Conservation (phyloP, 2,888 invertebrate species). For the Scaeva pyrastri region DNA sequence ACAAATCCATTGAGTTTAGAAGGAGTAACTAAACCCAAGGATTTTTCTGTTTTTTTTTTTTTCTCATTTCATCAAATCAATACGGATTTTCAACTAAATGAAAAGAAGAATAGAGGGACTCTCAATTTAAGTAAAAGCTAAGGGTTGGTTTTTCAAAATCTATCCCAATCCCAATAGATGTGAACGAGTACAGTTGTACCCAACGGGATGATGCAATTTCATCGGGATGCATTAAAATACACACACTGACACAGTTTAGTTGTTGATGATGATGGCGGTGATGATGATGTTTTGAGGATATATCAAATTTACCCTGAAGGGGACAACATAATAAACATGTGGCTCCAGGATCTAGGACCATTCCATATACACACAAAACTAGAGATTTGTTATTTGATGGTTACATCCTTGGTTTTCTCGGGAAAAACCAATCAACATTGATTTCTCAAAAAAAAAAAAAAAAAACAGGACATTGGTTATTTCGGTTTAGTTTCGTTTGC, state of each 20-base stretch:
- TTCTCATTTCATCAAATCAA: slow-evolving; percentile 3
- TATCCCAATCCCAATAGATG: too few species aligned
- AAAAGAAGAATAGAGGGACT: not conserved
- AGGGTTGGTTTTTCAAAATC: not conserved
- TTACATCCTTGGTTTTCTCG: not conserved
- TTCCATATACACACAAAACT: not conserved
- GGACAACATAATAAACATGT: slow-evolving; percentile 14
- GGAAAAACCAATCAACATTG: slow-evolving; percentile 8
- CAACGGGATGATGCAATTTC: slow-evolving; percentile 10
- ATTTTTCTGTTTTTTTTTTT: not conserved
- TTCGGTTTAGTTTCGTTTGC: not conserved
- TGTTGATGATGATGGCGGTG: not conserved
- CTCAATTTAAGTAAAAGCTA: not conserved
- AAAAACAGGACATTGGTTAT: slow-evolving; percentile 26
- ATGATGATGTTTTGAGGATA: slow-evolving; percentile 6
- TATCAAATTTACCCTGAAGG: slow-evolving; percentile 12
- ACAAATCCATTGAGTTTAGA: not conserved
- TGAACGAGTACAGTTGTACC: not conserved
- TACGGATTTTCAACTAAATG: not conserved
- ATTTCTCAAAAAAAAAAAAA: slow-evolving; percentile 9
- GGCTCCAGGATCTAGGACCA: not conserved
- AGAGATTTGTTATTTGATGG: slow-evolving; percentile 13
- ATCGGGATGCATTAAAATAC: not conserved
- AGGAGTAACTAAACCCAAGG: not conserved
- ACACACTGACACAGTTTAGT: not conserved